phyloP scores from a whole-genome alignment of 2,888 invertebrate species.

The Dynastes tityus region DNA sequence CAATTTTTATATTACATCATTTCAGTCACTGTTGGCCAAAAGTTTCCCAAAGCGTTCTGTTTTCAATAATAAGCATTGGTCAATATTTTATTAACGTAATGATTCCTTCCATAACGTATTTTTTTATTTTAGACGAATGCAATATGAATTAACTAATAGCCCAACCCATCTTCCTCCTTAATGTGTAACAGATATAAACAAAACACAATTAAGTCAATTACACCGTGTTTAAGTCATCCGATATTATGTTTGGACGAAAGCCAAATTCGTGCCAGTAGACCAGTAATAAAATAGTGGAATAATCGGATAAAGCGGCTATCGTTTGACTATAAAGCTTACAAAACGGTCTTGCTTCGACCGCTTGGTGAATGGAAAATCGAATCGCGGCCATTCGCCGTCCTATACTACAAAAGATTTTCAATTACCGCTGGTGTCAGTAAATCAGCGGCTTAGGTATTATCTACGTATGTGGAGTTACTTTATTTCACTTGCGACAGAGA shows the following conservation, averaged over 20 bases:
- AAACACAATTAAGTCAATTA: conserved; percentile 41
- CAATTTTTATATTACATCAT: too few relatives aligned
- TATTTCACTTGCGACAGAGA: not conserved
- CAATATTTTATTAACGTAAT: not conserved
- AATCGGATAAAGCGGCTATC: conserved; percentile 40
- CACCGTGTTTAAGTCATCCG: conserved; percentile 7
- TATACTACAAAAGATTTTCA: conserved; percentile 36
- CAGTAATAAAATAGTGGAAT: conserved; percentile 43
- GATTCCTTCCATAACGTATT: not conserved
- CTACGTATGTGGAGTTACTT: conserved; percentile 20
- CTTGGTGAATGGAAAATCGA: conserved; percentile 39
- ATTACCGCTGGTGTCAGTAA: conserved; percentile 29
- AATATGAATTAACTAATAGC: not conserved
- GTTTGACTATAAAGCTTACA: conserved; percentile 44
- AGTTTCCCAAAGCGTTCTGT: too few relatives aligned
- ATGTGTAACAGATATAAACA: conserved; percentile 12
- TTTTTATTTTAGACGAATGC: not conserved
- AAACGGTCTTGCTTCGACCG: conserved; percentile 23
- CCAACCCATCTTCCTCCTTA: not conserved
- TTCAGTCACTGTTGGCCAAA: too few relatives aligned
- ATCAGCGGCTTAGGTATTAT: conserved; percentile 30
- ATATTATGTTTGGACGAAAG: conserved; percentile 37
- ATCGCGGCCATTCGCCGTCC: conserved; percentile 18
- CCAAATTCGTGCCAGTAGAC: conserved; percentile 40
- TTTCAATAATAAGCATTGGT: too few relatives aligned